Evolutionary conservation across 2,797 vertebrate genomes (phyloP).

Genomic region (Astyanax mexicanus): DNA sequence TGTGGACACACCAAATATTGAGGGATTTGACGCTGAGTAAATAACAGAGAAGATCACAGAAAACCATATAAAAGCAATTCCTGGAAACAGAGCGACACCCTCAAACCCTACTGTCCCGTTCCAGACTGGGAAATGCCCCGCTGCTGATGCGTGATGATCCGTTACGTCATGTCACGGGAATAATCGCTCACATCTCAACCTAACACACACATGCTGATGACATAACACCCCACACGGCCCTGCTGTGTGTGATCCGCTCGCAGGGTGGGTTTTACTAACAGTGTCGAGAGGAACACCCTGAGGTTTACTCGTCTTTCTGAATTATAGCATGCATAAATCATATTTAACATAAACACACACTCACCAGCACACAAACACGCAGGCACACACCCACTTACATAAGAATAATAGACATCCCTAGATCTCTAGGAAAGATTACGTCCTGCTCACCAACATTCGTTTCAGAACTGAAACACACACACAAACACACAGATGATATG

Average conservation of each 20-base stretch:
- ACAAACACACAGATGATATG: conserved; percentile 34
- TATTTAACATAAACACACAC: background rate
- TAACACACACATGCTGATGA: conserved; percentile 3
- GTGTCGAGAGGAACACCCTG: conserved; percentile 15
- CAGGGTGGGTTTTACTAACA: conserved; percentile 3
- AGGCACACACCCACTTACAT: background rate
- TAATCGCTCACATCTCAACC: background rate
- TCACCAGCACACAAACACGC: too few species aligned
- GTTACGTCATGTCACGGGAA: background rate
- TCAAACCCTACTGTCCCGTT: background rate
- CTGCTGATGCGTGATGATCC: background rate
- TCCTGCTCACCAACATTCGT: too few species aligned
- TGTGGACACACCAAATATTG: too few species aligned
- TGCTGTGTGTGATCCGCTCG: background rate
- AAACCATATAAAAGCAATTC: background rate
- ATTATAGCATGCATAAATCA: conserved; percentile 22
- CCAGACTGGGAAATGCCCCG: background rate
- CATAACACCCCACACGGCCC: background rate
- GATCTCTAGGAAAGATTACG: background rate
- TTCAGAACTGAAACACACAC: conserved; percentile 21
- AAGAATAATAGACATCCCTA: background rate
- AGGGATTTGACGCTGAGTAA: too few species aligned
- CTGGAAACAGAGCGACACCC: background rate
- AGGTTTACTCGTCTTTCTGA: conserved; percentile 1
- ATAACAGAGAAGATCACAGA: too few species aligned